Conservation (phyloP, 2,888 invertebrate genomes). For the Trissoscelio sp. region DNA sequence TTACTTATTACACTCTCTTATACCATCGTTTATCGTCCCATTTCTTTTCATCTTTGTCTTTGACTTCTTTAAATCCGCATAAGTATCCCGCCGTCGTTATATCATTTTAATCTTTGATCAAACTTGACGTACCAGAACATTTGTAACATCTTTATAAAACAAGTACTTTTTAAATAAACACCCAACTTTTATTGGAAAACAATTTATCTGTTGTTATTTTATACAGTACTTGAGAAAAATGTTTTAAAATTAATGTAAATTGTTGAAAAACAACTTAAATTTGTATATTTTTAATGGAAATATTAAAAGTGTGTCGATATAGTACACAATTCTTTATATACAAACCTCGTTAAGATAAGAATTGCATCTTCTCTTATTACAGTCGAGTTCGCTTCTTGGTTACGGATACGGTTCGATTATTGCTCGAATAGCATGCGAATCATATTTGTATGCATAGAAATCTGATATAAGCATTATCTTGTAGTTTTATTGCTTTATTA, state of each 20-base stretch:
- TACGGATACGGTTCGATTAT: conserved; percentile 69
- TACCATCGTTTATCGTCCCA: conserved; percentile 54
- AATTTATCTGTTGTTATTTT: too few species aligned
- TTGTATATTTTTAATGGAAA: too few species aligned
- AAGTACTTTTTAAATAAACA: too few species aligned
- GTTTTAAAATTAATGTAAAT: too few species aligned
- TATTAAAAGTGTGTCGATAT: conserved; percentile 64
- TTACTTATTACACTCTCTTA: conserved; percentile 62
- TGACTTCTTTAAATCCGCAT: conserved; percentile 24
- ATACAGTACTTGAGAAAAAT: too few species aligned
- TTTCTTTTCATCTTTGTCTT: conserved; percentile 50
- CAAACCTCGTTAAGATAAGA: conserved; percentile 63
- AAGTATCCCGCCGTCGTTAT: conserved; percentile 18
- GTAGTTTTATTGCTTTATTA: conserved; percentile 68
- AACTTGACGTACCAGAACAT: conserved; percentile 41
- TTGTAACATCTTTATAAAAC: conserved; percentile 45
- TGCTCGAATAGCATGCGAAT: conserved; percentile 59
- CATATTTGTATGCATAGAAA: conserved; percentile 68
- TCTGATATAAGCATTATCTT: conserved; percentile 63
- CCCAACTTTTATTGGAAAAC: too few species aligned
- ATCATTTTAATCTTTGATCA: conserved; percentile 49
- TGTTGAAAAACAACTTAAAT: too few species aligned
- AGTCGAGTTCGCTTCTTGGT: conserved; percentile 60
- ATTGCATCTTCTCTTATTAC: conserved; percentile 64
- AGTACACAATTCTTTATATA: conserved; percentile 42